Conservation (phyloP, 2,888 invertebrate genomes). For the Conomelus anceps region DNA sequence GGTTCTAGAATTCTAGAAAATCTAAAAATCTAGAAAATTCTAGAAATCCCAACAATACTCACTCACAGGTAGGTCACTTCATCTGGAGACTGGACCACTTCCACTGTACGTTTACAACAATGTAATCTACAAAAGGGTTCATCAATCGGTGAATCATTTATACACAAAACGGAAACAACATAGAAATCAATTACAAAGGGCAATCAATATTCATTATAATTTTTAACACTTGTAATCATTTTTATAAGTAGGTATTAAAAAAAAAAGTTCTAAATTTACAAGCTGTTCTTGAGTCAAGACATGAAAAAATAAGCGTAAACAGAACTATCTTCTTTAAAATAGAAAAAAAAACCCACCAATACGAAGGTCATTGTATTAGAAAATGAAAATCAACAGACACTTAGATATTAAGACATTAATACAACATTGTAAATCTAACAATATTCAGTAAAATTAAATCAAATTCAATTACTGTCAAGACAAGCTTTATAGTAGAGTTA, state of each 20-base stretch:
- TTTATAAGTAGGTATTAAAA: too few species aligned
- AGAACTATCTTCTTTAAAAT: neutral
- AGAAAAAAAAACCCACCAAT: neutral
- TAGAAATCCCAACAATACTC: neutral
- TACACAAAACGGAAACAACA: too few species aligned
- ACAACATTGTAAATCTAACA: neutral
- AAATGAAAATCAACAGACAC: neutral
- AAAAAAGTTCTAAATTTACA: too few species aligned
- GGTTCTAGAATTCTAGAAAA: neutral
- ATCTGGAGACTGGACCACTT: neutral
- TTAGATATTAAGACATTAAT: neutral
- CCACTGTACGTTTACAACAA: neutral
- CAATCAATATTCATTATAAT: neutral
- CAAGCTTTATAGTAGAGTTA: neutral
- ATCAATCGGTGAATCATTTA: neutral
- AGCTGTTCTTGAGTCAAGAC: too few species aligned
- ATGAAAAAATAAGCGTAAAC: neutral
- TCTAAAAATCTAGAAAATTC: neutral
- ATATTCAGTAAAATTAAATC: neutral
- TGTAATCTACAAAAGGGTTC: neutral
- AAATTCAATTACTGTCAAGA: neutral
- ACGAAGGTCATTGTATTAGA: too few species aligned
- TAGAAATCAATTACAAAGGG: neutral
- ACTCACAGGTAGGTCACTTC: neutral
- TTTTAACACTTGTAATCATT: neutral